Percentiles rank a stretch among this genome's conserved stretches.
phyloP scores from a whole-genome alignment of 1,140 invertebrate genomes.

The Linepithema humile region DNA sequence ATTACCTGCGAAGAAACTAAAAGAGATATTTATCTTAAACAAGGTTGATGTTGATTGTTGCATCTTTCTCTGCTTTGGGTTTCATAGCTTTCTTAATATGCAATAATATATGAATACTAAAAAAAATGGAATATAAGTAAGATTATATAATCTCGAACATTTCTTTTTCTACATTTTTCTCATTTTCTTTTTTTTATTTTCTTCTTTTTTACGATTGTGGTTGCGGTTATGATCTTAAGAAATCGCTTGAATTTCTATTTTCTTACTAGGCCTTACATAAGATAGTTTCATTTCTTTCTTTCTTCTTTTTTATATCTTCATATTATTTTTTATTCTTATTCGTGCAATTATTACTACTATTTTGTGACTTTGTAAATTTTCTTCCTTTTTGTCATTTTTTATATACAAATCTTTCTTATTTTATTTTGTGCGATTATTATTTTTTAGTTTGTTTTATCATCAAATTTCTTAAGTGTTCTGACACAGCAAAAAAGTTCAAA shows the following conservation, averaged over 20 bases:
- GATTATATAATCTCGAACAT: neutral
- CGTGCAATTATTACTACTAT: no score
- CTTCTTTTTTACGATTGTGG: no score
- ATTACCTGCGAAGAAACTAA: neutral
- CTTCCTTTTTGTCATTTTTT: neutral
- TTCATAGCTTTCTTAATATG: neutral
- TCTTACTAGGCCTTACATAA: neutral
- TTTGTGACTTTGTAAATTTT: no score
- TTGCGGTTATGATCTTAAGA: neutral
- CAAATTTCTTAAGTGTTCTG: neutral
- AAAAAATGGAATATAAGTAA: neutral
- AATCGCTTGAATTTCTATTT: neutral
- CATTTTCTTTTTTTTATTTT: no score
- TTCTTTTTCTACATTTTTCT: no score
- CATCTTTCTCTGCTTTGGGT: neutral
- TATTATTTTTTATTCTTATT: no score
- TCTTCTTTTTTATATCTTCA: no score
- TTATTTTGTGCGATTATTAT: neutral
- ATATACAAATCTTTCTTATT: neutral
- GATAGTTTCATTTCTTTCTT: constrained; percentile 12
- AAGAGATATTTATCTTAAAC: neutral
- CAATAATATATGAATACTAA: neutral
- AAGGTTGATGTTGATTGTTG: neutral
- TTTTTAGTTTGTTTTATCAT: neutral
- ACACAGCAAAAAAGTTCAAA: neutral